Evolutionary conservation across 2,797 vertebrate species (phyloP).

Genomic region (Coccyzus lansbergi): DNA sequence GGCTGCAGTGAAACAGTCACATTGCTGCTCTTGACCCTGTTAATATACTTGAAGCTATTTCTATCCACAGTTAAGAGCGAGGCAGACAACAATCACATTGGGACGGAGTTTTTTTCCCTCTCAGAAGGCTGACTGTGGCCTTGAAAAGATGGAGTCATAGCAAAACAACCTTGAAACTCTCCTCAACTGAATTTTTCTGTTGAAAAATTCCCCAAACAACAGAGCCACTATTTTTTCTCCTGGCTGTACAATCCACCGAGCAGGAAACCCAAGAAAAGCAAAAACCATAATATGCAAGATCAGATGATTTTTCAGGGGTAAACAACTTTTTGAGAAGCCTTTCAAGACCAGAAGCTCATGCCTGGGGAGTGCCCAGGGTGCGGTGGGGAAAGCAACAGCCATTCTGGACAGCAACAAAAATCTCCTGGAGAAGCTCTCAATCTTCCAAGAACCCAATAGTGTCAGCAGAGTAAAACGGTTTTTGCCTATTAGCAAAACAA

Average conservation of each 20-base stretch:
- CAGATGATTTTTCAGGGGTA: neutral
- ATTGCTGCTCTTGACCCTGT: neutral
- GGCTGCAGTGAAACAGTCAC: neutral
- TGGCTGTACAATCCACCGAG: neutral
- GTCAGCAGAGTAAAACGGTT: neutral
- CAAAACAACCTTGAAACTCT: neutral
- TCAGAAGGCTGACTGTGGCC: neutral
- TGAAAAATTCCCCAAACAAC: neutral
- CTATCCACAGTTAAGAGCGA: accelerated
- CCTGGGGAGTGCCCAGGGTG: neutral
- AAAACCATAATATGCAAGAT: neutral
- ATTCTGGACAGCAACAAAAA: neutral
- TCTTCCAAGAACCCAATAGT: neutral
- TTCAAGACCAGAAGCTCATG: neutral
- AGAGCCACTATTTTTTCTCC: neutral
- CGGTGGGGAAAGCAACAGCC: neutral
- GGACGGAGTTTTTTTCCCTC: neutral
- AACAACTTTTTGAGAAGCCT: neutral
- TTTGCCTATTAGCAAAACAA: neutral
- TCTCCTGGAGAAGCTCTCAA: neutral
- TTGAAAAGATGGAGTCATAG: neutral
- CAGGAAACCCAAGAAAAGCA: neutral
- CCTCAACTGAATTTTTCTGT: neutral
- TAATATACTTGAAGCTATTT: neutral
- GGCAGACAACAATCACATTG: neutral